These are phyloP conservation scores for Narcine bancroftii DNA, from an alignment of 2,113 vertebrate species.

Conservation along the genomic window DNA sequence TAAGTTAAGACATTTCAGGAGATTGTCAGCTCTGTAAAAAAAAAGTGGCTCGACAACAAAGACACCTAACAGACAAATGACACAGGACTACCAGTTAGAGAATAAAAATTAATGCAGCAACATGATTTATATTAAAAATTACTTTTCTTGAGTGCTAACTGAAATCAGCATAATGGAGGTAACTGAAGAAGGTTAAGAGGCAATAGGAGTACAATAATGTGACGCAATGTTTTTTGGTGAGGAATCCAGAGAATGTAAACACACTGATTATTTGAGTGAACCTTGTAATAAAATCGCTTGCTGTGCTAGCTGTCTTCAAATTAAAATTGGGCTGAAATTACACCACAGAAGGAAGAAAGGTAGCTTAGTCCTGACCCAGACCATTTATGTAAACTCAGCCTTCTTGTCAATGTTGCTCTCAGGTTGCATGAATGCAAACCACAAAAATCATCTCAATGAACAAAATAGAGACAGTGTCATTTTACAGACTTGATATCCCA, in stretches of 20 bases:
- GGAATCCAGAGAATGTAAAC: slow-evolving; percentile 61
- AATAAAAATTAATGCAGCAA: background rate
- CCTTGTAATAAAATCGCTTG: slow-evolving; percentile 72
- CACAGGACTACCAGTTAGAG: background rate
- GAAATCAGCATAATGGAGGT: too few relatives aligned
- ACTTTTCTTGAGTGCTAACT: background rate
- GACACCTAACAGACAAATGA: background rate
- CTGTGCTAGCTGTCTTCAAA: slow-evolving; percentile 73
- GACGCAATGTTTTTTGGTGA: background rate
- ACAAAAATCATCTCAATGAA: slow-evolving; percentile 68
- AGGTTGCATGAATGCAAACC: slow-evolving; percentile 62
- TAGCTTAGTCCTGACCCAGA: slow-evolving; percentile 62
- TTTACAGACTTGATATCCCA: slow-evolving; percentile 53
- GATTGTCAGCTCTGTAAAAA: background rate
- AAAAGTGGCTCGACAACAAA: background rate
- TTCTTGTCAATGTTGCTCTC: slow-evolving; percentile 67
- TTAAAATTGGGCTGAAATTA: slow-evolving; percentile 72
- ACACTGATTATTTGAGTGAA: slow-evolving; percentile 57
- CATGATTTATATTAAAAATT: background rate
- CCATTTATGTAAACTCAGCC: slow-evolving; percentile 74
- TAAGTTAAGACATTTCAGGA: background rate
- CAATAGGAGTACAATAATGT: background rate
- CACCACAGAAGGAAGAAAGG: slow-evolving; percentile 68
- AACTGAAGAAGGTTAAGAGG: background rate
- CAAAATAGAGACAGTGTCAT: slow-evolving; percentile 61